Percentiles rank a stretch among this genome's conserved stretches.
phyloP scores from a whole-genome alignment of 2,797 vertebrate species.

The Hapalemur alaotrensis region DNA sequence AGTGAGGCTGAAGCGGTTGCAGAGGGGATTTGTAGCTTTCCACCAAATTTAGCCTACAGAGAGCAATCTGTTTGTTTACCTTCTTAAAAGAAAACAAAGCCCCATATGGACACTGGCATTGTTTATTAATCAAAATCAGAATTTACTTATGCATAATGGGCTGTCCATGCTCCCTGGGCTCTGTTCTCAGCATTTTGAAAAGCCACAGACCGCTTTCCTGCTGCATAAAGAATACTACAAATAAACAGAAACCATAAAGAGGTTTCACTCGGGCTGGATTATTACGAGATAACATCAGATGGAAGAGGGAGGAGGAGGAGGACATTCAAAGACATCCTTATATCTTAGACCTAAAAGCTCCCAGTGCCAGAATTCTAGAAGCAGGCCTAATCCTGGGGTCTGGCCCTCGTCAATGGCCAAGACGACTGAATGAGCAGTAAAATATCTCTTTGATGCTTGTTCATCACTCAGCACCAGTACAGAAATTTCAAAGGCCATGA shows the following conservation, averaged over 20 bases:
- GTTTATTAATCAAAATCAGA: constrained; percentile 47
- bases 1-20: neutral
- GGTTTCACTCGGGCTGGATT: constrained; percentile 8
- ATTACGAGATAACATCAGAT: constrained; percentile 51
- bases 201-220: neutral
- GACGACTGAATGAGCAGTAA: constrained; percentile 61
- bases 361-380: constrained; percentile 44
- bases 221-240: neutral
- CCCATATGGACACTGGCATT: neutral
- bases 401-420: constrained; percentile 55
- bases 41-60: neutral
- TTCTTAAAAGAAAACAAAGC: constrained; percentile 14
- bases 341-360: constrained; percentile 26
- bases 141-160: neutral
- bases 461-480: constrained; percentile 67
- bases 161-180: neutral
- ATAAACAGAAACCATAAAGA: constrained; percentile 42
- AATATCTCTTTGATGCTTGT: constrained; percentile 59
- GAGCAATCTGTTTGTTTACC: constrained; percentile 23
- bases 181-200: constrained; percentile 21
- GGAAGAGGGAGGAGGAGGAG: neutral
- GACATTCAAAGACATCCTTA: constrained; percentile 51
- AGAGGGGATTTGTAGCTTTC: neutral
- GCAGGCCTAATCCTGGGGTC: constrained; percentile 41
- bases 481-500: constrained; percentile 73